These are phyloP conservation scores for Elysia crispata DNA, from an alignment of 2,888 invertebrate species.

Conservation along the genomic window DNA sequence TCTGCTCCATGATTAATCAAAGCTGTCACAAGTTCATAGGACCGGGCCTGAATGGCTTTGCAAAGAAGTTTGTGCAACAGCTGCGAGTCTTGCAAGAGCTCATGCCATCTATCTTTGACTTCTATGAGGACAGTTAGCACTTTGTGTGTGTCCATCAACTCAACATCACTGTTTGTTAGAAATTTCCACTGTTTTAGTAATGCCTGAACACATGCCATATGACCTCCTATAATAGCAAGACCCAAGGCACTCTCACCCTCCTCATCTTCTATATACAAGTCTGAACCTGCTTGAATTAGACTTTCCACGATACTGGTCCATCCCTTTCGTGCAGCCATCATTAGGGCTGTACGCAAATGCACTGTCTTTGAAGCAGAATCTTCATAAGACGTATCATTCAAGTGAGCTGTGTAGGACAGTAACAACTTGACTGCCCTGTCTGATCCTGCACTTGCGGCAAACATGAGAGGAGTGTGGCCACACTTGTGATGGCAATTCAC, in stretches of 20 bases:
- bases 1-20: conserved; percentile 20
- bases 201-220: conserved; percentile 10
- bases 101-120: no score
- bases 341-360: conserved; percentile 10
- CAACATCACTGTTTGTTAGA: neutral
- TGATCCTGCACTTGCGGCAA: conserved; percentile 12
- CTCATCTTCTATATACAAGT: neutral
- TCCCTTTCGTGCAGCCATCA: conserved; percentile 21
- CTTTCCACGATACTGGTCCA: neutral
- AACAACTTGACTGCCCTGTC: conserved; percentile 26
- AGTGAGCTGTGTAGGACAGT: conserved; percentile 16
- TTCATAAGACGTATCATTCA: neutral
- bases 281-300: conserved; percentile 6
- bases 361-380: no score
- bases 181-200: conserved; percentile 25
- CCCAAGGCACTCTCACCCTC: conserved; percentile 1
- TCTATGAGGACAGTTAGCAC: neutral
- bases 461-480: conserved; percentile 14
- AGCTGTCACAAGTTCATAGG: conserved; percentile 3
- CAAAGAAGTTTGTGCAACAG: no score
- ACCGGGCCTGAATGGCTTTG: neutral
- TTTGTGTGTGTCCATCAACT: neutral
- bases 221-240: neutral
- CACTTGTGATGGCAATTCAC: neutral
- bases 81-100: no score